These are phyloP conservation scores for Erebia ligea DNA, from an alignment of 2,888 invertebrate genomes.

Conservation along the genomic window DNA sequence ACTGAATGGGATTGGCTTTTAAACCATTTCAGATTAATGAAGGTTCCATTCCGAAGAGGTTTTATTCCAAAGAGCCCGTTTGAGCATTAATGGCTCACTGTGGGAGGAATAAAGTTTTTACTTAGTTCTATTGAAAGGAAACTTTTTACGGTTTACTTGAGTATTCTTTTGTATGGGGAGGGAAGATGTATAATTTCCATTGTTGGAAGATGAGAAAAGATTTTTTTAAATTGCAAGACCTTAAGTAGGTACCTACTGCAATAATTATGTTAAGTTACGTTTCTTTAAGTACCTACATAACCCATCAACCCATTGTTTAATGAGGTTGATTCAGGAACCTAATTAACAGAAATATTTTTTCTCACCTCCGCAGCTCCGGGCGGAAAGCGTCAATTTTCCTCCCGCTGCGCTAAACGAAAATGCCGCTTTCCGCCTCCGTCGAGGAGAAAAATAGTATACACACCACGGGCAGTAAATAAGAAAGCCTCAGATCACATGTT, in stretches of 20 bases:
- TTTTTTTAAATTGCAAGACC: not conserved
- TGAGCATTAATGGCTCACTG: slow-evolving; percentile 43
- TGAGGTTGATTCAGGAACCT: too few species aligned
- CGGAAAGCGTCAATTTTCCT: too few species aligned
- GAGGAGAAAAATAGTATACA: too few species aligned
- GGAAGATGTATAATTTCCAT: not conserved
- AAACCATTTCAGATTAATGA: slow-evolving; percentile 61
- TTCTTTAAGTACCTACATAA: too few species aligned
- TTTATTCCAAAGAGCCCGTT: slow-evolving; percentile 29
- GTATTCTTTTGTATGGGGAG: slow-evolving; percentile 26
- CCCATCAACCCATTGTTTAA: too few species aligned
- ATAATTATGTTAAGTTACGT: too few species aligned
- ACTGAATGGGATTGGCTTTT: slow-evolving; percentile 47
- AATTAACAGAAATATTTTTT: too few species aligned
- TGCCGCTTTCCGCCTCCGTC: too few species aligned
- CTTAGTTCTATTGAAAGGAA: slow-evolving; percentile 35
- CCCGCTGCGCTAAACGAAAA: too few species aligned
- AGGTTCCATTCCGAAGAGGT: slow-evolving; percentile 45
- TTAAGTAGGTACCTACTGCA: not conserved
- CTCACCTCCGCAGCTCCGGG: too few species aligned
- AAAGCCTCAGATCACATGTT: too few species aligned
- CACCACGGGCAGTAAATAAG: too few species aligned
- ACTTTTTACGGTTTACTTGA: slow-evolving; percentile 34
- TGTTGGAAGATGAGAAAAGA: not conserved
- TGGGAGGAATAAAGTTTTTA: slow-evolving; percentile 38